Percentiles rank a stretch among this genome's conserved stretches.
These are phyloP conservation scores for Rhagoletis pomonella DNA, from an alignment of 1,140 invertebrate genomes.

Conservation along the genomic window DNA sequence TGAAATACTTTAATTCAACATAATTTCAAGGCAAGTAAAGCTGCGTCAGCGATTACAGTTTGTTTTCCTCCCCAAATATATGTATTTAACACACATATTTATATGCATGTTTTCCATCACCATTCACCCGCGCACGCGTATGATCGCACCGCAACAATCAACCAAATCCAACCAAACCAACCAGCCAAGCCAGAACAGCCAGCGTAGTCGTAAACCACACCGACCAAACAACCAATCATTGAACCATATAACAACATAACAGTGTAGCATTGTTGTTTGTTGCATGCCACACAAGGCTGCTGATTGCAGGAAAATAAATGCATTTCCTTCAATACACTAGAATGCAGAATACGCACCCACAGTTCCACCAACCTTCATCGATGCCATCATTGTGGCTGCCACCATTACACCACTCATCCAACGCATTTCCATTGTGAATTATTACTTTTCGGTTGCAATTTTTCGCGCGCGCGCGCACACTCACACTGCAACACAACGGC, in stretches of 20 bases:
- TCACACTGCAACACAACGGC: no score
- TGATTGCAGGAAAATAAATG: background rate
- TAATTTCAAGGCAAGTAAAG: no score
- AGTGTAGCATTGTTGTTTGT: background rate
- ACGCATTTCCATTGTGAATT: slow-evolving; percentile 43
- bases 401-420: background rate
- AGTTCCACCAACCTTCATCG: background rate
- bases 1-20: background rate
- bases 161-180: background rate
- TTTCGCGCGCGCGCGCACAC: background rate
- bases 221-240: slow-evolving; percentile 39
- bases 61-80: background rate
- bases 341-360: background rate
- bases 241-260: slow-evolving; percentile 50
- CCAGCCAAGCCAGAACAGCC: background rate
- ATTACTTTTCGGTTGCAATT: slow-evolving; percentile 50
- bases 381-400: background rate
- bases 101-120: slow-evolving; percentile 3
- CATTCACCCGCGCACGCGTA: background rate
- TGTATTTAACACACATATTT: background rate
- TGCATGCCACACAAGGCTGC: slow-evolving; percentile 45
- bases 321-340: background rate
- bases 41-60: no score
- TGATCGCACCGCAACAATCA: slow-evolving; percentile 20
- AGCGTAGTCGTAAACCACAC: slow-evolving; percentile 7